phyloP scores from a whole-genome alignment of 2,888 invertebrate genomes.

The Uropetala carovei region DNA sequence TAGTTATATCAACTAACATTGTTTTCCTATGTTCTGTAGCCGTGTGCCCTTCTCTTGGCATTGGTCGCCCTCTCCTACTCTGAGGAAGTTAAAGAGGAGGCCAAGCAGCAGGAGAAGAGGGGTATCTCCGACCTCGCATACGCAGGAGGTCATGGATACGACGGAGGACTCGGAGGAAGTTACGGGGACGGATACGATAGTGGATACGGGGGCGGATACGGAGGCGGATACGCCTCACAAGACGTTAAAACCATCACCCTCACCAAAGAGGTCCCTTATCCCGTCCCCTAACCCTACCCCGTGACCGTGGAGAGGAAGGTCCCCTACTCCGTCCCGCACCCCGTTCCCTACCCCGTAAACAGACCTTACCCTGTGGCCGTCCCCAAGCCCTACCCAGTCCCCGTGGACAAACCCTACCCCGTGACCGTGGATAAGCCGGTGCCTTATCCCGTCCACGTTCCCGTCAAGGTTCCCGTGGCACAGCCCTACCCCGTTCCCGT shows the following conservation, averaged over 20 bases:
- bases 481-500: constrained; percentile 39
- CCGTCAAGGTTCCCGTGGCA: constrained; percentile 30
- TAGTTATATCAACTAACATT: neutral
- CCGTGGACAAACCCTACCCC: constrained; percentile 36
- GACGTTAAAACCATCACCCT: constrained; percentile 10
- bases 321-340: constrained; percentile 40
- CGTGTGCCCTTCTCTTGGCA: constrained; percentile 34
- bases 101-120: constrained; percentile 52
- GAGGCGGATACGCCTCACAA: neutral
- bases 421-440: constrained; percentile 47
- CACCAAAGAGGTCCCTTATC: constrained; percentile 26
- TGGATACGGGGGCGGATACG: neutral
- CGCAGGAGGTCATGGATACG: constrained; percentile 15
- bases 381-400: constrained; percentile 39
- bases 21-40: neutral
- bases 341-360: constrained; percentile 44
- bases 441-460: constrained; percentile 22
- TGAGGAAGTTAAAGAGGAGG: neutral
- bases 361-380: constrained; percentile 24
- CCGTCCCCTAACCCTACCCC: constrained; percentile 31
- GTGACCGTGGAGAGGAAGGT: constrained; percentile 49
- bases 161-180: constrained; percentile 67
- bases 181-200: no score
- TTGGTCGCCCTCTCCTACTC: constrained; percentile 9
- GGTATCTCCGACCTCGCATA: constrained; percentile 35